Percentiles rank a stretch among this genome's conserved stretches.
Conservation (phyloP, 2,797 vertebrate genomes). For the Clarias fuscus region DNA sequence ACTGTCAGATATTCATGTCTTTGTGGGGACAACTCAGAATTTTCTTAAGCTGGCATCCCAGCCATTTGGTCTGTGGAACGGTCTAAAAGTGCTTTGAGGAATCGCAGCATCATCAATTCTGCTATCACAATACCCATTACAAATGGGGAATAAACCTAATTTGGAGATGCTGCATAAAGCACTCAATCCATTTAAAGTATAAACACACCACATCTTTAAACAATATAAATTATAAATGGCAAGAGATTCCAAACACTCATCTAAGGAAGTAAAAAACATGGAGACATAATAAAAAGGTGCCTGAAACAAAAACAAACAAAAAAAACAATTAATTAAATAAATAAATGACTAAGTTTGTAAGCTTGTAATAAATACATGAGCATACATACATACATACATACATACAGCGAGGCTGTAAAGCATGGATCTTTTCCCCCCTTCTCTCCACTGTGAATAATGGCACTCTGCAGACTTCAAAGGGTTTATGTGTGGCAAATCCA, state of each 20-base stretch:
- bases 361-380: too few relatives aligned
- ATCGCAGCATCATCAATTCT: not conserved
- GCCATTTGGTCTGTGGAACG: not conserved
- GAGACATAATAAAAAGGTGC: not conserved
- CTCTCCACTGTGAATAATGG: not conserved
- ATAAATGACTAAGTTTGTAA: not conserved
- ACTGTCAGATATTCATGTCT: not conserved
- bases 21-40: conserved; percentile 22
- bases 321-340: too few relatives aligned
- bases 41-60: not conserved
- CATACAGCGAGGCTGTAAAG: not conserved
- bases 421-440: not conserved
- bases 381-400: not conserved
- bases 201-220: conserved; percentile 3
- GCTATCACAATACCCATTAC: not conserved
- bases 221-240: not conserved
- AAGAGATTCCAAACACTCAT: not conserved
- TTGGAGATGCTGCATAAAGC: not conserved
- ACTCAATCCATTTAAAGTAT: not conserved
- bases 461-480: not conserved
- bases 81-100: not conserved
- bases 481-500: not conserved
- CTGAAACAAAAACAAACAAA: too few relatives aligned
- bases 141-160: not conserved
- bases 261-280: not conserved